Evolutionary conservation across 2,888 invertebrate species (phyloP), one percentile per base, ranked within the genome.

Genomic region (Cryptus armator): DNA sequence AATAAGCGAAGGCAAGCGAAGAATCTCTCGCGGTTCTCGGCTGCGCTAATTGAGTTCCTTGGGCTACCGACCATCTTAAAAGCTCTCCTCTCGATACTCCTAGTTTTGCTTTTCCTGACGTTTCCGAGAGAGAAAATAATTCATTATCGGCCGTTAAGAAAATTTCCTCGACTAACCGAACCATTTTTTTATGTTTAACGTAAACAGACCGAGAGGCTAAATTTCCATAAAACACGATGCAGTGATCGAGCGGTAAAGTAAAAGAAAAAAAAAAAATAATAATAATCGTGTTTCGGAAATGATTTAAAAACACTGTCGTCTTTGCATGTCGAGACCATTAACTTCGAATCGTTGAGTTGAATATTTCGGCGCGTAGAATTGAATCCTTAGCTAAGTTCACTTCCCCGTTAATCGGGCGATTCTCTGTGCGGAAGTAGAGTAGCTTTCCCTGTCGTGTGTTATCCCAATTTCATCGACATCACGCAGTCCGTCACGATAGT

Each of bases 401-500:
- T 2, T 24, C 2, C 24, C 24, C 24, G 24, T 24, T 24, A 24
- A 24, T 24, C 24, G 24, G 24, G 24, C 1, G 24, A 24, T 24
- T 24, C 43, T 56, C 24, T 9, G 44, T 16, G 44, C 37, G 64
- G 29, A 24, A 24, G 2, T 16, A 74, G 29, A 29, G 29, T 53
- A 19, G 44, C n/a, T 37, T 48, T 43, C 48, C 37, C 51, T 37
- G 32, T 56, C 56, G 81, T 75, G 74, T 81, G 86, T 89, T 87
- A 89, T 90, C 87, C 87, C 88, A 89, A 88, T 88, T 89, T 90
- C 88, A 88, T 88, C 89, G 89, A 74, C 70, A 51, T 62, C 16
- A 51, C 37, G 5, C 16, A 16, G 83, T 79, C 84, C 83, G 46
- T 64, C 66, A 53, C 85, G 82, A 85, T 79, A 81, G 80, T 83